A percentile compares a stretch with the other conserved stretches of the same genome.
These are phyloP conservation scores for Choristoneura rosaceana DNA, from an alignment of 2,888 invertebrate species.

Conservation along the genomic window DNA sequence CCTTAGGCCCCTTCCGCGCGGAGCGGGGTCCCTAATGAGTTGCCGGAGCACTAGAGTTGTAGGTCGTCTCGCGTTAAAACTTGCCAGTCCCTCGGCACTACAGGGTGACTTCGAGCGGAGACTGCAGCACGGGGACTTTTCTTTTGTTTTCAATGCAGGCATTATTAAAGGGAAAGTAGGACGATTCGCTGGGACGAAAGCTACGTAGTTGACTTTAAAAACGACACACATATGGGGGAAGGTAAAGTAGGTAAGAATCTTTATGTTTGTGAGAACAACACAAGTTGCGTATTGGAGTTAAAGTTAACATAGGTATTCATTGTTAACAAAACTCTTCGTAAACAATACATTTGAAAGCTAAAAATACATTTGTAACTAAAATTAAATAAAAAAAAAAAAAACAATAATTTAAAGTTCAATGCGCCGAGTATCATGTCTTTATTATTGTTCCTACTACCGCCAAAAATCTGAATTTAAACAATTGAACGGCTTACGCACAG, in stretches of 20 bases:
- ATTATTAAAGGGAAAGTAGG: constrained; percentile 53
- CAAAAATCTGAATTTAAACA: constrained; percentile 14
- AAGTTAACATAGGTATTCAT: background rate
- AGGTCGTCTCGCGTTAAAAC: constrained; percentile 79
- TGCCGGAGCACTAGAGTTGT: constrained; percentile 83
- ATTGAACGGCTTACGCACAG: constrained; percentile 19
- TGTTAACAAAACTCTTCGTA: background rate
- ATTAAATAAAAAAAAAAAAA: no score
- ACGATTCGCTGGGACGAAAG: constrained; percentile 55
- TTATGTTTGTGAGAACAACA: constrained; percentile 27
- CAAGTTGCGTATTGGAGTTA: background rate
- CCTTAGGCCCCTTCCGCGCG: constrained; percentile 69
- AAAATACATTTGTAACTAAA: no score
- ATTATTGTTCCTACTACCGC: background rate
- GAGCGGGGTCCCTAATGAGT: constrained; percentile 81
- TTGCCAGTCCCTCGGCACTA: constrained; percentile 72
- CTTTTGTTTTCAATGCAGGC: constrained; percentile 65
- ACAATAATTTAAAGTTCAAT: no score
- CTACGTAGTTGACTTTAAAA: constrained; percentile 40
- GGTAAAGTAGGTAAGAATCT: constrained; percentile 32
- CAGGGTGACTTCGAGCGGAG: constrained; percentile 74
- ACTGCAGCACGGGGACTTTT: constrained; percentile 63
- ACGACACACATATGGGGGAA: constrained; percentile 37
- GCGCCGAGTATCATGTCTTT: no score
- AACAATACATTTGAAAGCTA: background rate